phyloP scores from a whole-genome alignment of 2,113 vertebrate genomes.

The Larimichthys polyactis region DNA sequence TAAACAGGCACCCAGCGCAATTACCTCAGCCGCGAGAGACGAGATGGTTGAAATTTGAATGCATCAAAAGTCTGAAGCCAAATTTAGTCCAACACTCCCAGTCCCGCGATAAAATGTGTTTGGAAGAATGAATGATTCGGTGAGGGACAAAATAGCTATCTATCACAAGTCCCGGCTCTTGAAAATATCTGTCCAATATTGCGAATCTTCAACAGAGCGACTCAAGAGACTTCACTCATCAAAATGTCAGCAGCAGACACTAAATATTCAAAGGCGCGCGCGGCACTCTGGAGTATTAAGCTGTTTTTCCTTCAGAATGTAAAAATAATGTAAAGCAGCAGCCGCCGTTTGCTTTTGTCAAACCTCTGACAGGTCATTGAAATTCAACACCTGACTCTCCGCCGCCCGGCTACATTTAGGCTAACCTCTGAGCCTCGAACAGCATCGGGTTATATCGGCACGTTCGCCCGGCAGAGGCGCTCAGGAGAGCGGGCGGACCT shows the following conservation, averaged over 20 bases:
- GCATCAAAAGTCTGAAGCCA: slow-evolving; percentile 68
- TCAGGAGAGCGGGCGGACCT: slow-evolving; percentile 28
- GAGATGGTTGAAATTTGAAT: slow-evolving; percentile 35
- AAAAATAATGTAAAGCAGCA: slow-evolving; percentile 78
- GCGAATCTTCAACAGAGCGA: slow-evolving; percentile 60
- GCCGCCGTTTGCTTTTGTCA: slow-evolving; percentile 68
- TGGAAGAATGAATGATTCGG: slow-evolving; percentile 58
- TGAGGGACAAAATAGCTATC: slow-evolving; percentile 65
- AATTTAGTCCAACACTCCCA: slow-evolving; percentile 45
- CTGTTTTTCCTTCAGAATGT: slow-evolving; percentile 74
- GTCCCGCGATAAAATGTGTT: slow-evolving; percentile 61
- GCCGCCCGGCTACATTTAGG: slow-evolving; percentile 41
- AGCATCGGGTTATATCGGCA: slow-evolving; percentile 21
- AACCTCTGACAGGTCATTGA: slow-evolving; percentile 75
- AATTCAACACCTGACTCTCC: slow-evolving; percentile 69
- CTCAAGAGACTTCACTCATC: slow-evolving; percentile 78
- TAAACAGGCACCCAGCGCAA: slow-evolving; percentile 57
- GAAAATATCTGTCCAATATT: slow-evolving; percentile 74
- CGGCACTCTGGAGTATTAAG: slow-evolving; percentile 75
- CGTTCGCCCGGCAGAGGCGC: slow-evolving; percentile 35
- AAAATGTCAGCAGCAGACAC: slow-evolving; percentile 74
- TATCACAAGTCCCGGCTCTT: slow-evolving; percentile 53
- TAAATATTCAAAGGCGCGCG: slow-evolving; percentile 76
- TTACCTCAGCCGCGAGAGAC: slow-evolving; percentile 60
- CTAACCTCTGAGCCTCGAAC: slow-evolving; percentile 53